These are phyloP conservation scores for Acholoe squamosa DNA, from an alignment of 2,888 invertebrate species.

Conservation along the genomic window DNA sequence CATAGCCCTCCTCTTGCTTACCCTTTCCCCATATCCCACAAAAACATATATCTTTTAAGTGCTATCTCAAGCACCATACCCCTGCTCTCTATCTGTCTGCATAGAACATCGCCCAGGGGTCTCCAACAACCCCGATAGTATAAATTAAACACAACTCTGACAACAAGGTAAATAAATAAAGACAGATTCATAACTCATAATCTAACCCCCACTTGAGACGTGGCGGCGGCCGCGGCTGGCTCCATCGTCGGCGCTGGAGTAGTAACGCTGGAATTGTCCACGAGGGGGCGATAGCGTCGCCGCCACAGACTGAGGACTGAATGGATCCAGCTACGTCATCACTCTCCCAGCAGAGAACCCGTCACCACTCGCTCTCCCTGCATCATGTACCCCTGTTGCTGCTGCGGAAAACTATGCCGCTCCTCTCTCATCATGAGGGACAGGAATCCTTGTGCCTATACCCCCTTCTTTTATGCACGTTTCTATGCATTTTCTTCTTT, in stretches of 20 bases:
- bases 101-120: not conserved
- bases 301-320: not conserved
- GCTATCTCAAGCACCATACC: not conserved
- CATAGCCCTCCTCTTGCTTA: not conserved
- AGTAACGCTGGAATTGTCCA: not conserved
- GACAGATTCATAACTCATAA: conserved; percentile 7
- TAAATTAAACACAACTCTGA: not conserved
- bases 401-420: too few species aligned
- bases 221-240: not conserved
- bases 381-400: too few species aligned
- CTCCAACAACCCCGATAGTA: not conserved
- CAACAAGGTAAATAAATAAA: conserved; percentile 9
- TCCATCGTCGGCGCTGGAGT: not conserved
- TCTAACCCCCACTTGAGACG: not conserved
- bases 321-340: too few species aligned
- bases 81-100: conserved; percentile 12
- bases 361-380: too few species aligned
- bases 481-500: too few species aligned
- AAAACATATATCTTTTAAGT: not conserved
- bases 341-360: too few species aligned
- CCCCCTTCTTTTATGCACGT: too few species aligned
- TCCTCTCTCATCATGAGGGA: too few species aligned
- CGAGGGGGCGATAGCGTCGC: conserved; percentile 4
- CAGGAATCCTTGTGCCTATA: too few species aligned
- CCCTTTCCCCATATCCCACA: not conserved